These are phyloP conservation scores for Dendrocincla tyrannina DNA, from an alignment of 2,797 vertebrate genomes.

Conservation along the genomic window DNA sequence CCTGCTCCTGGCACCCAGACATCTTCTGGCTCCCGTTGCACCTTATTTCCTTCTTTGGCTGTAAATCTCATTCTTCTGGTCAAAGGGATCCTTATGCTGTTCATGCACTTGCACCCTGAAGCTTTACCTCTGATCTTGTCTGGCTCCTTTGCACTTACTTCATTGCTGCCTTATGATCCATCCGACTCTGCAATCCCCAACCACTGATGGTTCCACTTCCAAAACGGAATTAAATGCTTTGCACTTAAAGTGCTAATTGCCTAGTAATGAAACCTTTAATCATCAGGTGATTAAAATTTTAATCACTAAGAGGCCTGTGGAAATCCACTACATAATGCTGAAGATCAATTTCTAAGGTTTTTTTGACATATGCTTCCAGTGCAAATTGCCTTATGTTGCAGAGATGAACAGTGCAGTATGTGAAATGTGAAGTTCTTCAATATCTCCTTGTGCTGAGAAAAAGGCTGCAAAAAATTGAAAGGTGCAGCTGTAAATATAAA, in stretches of 20 bases:
- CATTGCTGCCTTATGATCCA: not conserved
- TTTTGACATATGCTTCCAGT: constrained; percentile 18
- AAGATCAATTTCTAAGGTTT: constrained; percentile 62
- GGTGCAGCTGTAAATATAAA: not conserved
- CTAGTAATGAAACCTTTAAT: constrained; percentile 70
- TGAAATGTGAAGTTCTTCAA: constrained; percentile 10
- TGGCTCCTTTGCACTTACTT: not conserved
- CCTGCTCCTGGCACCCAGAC: not conserved
- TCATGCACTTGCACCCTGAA: not conserved
- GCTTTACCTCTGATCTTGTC: not conserved
- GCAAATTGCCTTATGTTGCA: constrained; percentile 22
- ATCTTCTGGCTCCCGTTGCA: accelerated
- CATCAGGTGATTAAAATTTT: constrained; percentile 71
- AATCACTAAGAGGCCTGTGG: constrained; percentile 51
- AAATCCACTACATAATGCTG: constrained; percentile 51
- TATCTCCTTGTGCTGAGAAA: not conserved
- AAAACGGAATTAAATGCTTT: constrained; percentile 34
- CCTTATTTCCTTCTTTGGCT: not conserved
- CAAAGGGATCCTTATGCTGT: not conserved
- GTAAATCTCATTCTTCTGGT: not conserved
- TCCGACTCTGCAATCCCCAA: not conserved
- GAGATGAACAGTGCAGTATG: not conserved
- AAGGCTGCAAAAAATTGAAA: not conserved
- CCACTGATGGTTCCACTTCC: not conserved
- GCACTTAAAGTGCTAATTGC: constrained; percentile 66